Evolutionary conservation across 2,797 vertebrate species (phyloP).

Genomic region (Sebastiscus albofasciatus): DNA sequence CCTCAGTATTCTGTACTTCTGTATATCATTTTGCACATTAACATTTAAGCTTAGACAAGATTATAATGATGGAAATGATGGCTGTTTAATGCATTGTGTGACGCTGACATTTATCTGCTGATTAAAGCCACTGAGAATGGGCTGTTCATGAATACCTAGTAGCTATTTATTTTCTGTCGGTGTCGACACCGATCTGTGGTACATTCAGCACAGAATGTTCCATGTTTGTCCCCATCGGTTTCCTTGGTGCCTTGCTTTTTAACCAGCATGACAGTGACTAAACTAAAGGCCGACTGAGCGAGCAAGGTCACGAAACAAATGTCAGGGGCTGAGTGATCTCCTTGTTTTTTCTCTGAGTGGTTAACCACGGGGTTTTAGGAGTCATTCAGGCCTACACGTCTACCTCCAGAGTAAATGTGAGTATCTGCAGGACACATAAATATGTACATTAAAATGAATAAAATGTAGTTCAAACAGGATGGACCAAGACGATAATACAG

Average conservation of each 20-base stretch:
- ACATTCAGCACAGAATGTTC: constrained; percentile 37
- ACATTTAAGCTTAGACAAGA: constrained; percentile 1
- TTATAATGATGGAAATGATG: constrained; percentile 22
- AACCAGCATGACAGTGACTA: constrained; percentile 18
- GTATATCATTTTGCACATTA: constrained; percentile 8
- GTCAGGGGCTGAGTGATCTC: neutral
- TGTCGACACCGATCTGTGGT: neutral
- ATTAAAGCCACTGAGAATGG: constrained; percentile 31
- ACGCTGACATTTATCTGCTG: constrained; percentile 53
- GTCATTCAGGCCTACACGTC: neutral
- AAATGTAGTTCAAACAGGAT: neutral
- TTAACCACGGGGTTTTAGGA: constrained; percentile 6
- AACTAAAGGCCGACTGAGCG: constrained; percentile 28
- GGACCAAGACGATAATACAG: neutral
- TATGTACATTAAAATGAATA: neutral
- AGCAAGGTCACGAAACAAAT: constrained; percentile 18
- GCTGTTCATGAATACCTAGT: constrained; percentile 54
- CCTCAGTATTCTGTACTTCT: constrained; percentile 3
- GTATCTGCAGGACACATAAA: neutral
- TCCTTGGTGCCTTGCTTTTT: constrained; percentile 7
- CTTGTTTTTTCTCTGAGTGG: neutral
- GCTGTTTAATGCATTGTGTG: constrained; percentile 36
- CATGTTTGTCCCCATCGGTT: constrained; percentile 2
- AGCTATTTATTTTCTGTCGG: constrained; percentile 26
- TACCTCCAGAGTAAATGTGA: neutral